These are phyloP conservation scores for Protosalanx chinensis DNA, from an alignment of 2,797 vertebrate species.

Conservation along the genomic window DNA sequence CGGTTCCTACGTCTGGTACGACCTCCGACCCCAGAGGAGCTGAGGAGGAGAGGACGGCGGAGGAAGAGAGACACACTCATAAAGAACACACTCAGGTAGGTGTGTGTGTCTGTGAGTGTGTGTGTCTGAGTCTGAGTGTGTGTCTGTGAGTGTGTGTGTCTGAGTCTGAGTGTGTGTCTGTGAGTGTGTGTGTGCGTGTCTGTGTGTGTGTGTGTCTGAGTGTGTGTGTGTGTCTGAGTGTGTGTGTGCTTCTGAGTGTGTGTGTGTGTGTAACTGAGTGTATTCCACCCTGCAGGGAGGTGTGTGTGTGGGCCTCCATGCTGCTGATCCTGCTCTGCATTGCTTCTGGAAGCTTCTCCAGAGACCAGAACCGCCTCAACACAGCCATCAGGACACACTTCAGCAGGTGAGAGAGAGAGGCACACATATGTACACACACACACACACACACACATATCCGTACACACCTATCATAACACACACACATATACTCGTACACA, in stretches of 20 bases:
- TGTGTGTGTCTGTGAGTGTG: constrained; percentile 26
- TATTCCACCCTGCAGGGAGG: constrained; percentile 59
- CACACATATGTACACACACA: not conserved
- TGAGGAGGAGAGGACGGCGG: constrained; percentile 53
- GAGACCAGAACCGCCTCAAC: constrained; percentile 63
- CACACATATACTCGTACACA: not conserved
- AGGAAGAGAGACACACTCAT: constrained; percentile 57
- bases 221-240: not conserved
- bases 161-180: constrained; percentile 37
- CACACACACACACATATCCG: not conserved
- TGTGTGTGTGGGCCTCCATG: constrained; percentile 52
- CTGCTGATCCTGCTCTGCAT: constrained; percentile 67
- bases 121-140: constrained; percentile 12
- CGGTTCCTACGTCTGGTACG: constrained; percentile 68
- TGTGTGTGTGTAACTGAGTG: not conserved
- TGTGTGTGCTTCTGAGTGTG: not conserved
- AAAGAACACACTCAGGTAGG: constrained; percentile 64
- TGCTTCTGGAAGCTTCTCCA: constrained; percentile 48
- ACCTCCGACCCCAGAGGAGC: constrained; percentile 61
- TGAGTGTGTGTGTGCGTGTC: constrained; percentile 15
- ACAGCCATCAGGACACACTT: constrained; percentile 67
- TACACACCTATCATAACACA: too few relatives aligned
- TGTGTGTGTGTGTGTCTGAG: not conserved
- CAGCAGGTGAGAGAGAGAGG: constrained; percentile 59
- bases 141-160: constrained; percentile 25